A percentile compares a stretch with the other conserved stretches of the same genome.
These are phyloP conservation scores for Melieria omissa DNA, from an alignment of 2,888 invertebrate species.

Conservation along the genomic window DNA sequence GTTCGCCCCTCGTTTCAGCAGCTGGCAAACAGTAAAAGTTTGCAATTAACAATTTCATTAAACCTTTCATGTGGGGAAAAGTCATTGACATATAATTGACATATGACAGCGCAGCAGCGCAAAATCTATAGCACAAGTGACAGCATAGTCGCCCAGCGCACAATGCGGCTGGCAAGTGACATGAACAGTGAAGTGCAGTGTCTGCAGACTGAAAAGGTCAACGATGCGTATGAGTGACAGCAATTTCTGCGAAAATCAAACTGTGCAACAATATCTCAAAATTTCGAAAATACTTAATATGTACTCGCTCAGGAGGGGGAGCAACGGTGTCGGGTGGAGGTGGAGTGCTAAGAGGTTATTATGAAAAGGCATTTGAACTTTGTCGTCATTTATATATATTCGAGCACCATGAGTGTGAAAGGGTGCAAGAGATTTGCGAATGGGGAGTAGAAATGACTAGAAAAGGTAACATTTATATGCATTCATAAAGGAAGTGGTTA, in stretches of 20 bases:
- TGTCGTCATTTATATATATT: not conserved
- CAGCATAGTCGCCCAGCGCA: not conserved
- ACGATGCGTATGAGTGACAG: not conserved
- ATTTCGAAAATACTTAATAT: not conserved
- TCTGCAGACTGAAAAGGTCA: not conserved
- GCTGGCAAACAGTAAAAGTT: slow-evolving; percentile 24
- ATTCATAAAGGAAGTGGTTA: no score
- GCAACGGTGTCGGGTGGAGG: no score
- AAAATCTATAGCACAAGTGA: not conserved
- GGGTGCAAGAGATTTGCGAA: not conserved
- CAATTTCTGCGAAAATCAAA: not conserved
- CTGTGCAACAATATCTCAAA: not conserved
- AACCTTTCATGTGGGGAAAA: slow-evolving; percentile 28
- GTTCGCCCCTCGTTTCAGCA: not conserved
- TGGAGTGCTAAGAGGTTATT: not conserved
- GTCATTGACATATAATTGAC: slow-evolving; percentile 31
- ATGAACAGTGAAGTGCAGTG: not conserved
- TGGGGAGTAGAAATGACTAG: not conserved
- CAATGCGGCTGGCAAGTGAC: not conserved
- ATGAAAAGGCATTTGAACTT: not conserved
- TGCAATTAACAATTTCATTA: slow-evolving; percentile 32
- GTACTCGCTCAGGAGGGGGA: not conserved
- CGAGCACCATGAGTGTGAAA: not conserved
- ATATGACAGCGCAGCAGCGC: slow-evolving; percentile 12
- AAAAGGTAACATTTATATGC: no score